Evolutionary conservation across 2,113 vertebrate genomes (phyloP), one percentile per base, ranked within the genome.

Genomic region (Chloebia gouldiae): DNA sequence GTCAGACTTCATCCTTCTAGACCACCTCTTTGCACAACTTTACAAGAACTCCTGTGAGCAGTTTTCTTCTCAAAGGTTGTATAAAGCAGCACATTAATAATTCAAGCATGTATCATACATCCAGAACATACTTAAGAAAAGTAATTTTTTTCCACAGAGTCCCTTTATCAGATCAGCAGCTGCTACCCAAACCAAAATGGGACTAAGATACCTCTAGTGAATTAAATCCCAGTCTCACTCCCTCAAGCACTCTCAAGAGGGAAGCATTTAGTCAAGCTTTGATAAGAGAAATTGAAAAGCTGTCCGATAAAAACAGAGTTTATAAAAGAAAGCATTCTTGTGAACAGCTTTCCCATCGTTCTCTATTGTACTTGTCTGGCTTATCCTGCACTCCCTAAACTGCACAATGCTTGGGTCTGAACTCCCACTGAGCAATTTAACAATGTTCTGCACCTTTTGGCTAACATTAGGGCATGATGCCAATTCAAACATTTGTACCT

Each of bases 391-490:
- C 85, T 68, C 37, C 51, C 65, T 65, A 94, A 56, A 68, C 90
- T 15, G 70, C 17, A 25, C 61, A 87, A 11, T 1, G 0, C 63
- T 71, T 13, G 49, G 22, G 61, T 49, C 61, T 79, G 57, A 91
- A 33, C 70, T 90, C 78, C 87, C 1, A 9, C 70, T 18, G 81
- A 82, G 88, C 49, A 7, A 25, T 93, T 86, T 85, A 75, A 70
- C 78, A 76, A 64, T 37, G 50, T 31, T 78, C 87, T 91, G 84
- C 61, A 91, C 84, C 81, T 93, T 88, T 53, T 64, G 88, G 87
- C 93, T 47, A 72, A 25, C 7, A 4, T 40, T 15, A 64, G 44
- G 96, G 85, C 61, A 21, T 16, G 10, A 60, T 19, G 92, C 92
- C 95, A 81, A 7, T 39, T 71, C n/a, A 69, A 93, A 87, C 92